Conservation (phyloP, 2,888 invertebrate species). For the Ectemnius cavifrons region DNA sequence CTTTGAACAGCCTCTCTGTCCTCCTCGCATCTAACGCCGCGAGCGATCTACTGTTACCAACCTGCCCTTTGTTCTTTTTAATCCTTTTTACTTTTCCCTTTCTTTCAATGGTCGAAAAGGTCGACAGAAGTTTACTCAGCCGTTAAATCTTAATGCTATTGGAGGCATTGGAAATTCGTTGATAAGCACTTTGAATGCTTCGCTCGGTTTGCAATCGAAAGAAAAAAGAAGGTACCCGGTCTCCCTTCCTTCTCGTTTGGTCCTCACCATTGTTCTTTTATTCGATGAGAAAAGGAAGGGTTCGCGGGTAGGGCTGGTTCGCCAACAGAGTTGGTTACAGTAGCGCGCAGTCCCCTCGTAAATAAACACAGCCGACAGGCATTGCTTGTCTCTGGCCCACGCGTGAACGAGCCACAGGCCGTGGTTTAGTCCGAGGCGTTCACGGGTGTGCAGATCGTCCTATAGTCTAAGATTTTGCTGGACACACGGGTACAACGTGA, state of each 20-base stretch:
- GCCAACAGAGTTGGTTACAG: constrained; percentile 35
- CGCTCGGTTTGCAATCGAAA: no score
- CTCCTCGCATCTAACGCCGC: constrained; percentile 45
- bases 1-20: constrained; percentile 71
- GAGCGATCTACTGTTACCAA: constrained; percentile 41
- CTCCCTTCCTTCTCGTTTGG: constrained; percentile 38
- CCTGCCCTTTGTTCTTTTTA: constrained; percentile 24
- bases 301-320: background rate
- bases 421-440: background rate
- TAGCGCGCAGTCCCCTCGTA: constrained; percentile 48
- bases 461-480: constrained; percentile 49
- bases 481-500: constrained; percentile 44
- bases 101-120: no score
- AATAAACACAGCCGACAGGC: constrained; percentile 58
- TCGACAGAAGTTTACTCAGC: no score
- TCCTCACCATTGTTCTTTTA: constrained; percentile 25
- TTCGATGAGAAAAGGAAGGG: background rate
- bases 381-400: constrained; percentile 48
- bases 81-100: no score
- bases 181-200: constrained; percentile 50
- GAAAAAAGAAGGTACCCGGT: background rate
- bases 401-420: no score
- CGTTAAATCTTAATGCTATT: constrained; percentile 24
- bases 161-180: constrained; percentile 68
- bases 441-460: constrained; percentile 43